These are phyloP conservation scores for Latrodectus geometricus DNA, from an alignment of 1,140 invertebrate species.

Conservation along the genomic window DNA sequence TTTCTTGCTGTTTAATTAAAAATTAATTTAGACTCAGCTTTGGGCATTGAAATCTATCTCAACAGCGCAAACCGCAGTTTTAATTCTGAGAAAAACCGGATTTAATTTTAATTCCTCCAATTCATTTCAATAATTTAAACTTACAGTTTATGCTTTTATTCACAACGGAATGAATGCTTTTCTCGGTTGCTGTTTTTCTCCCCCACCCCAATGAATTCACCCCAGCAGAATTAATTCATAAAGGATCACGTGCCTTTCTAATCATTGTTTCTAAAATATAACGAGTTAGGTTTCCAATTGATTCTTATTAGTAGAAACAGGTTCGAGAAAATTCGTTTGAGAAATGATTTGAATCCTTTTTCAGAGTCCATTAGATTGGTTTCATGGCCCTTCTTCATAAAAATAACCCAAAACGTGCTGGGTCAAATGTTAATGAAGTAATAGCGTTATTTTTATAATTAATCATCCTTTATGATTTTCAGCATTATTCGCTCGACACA, in stretches of 20 bases:
- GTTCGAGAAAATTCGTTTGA: conserved; percentile 10
- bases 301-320: conserved; percentile 7
- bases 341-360: conserved; percentile 27
- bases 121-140: not conserved
- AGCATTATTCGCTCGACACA: conserved; percentile 56
- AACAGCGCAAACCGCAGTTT: conserved; percentile 51
- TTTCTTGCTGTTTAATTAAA: conserved; percentile 60
- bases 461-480: conserved; percentile 59
- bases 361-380: conserved; percentile 44
- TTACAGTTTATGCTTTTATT: not conserved
- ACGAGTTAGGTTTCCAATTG: not conserved
- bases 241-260: not conserved
- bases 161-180: not conserved
- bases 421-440: conserved; percentile 62
- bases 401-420: conserved; percentile 14
- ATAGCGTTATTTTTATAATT: conserved; percentile 60
- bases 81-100: conserved; percentile 54
- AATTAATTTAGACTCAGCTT: conserved; percentile 59
- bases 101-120: conserved; percentile 54
- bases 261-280: conserved; percentile 7
- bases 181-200: not conserved
- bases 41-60: conserved; percentile 58
- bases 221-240: no score
- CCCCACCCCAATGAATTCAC: no score
- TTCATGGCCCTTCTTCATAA: conserved; percentile 14